phyloP scores from a whole-genome alignment of 1,140 invertebrate species.

The Propsilocerus akamusi region DNA sequence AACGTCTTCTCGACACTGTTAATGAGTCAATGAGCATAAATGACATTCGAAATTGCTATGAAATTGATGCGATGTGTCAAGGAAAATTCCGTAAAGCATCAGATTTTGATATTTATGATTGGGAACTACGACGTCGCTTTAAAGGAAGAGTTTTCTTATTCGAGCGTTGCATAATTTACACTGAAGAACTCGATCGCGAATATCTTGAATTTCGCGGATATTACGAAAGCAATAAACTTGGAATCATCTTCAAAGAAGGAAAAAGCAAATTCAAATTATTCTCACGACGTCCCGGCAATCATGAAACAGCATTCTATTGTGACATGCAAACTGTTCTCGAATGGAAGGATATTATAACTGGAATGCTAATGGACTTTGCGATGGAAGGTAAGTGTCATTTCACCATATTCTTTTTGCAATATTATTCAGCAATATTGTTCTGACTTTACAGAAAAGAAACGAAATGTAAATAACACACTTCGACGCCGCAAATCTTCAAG shows the following conservation, averaged over 20 bases:
- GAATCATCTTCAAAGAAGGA: conserved; percentile 10
- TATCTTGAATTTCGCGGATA: conserved; percentile 19
- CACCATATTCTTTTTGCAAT: background rate
- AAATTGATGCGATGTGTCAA: conserved; percentile 22
- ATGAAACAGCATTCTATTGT: background rate
- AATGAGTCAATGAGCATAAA: conserved; percentile 23
- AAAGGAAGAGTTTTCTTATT: conserved; percentile 22
- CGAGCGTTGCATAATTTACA: conserved; percentile 23
- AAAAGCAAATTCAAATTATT: conserved; percentile 4
- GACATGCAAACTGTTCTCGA: background rate
- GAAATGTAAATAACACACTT: background rate
- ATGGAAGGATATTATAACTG: background rate
- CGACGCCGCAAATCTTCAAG: background rate
- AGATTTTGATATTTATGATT: conserved; percentile 18
- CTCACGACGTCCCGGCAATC: background rate
- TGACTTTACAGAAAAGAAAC: background rate
- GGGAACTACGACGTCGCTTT: conserved; percentile 16
- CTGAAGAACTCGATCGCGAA: conserved; percentile 20
- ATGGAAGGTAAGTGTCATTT: background rate
- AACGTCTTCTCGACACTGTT: conserved; percentile 17
- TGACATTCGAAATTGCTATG: conserved; percentile 21
- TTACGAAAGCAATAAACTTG: conserved; percentile 20
- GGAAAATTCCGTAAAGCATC: conserved; percentile 21
- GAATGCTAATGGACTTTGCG: background rate
- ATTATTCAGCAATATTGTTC: background rate